Conservation (phyloP, 2,888 invertebrate species). For the Orchestes rusci region DNA sequence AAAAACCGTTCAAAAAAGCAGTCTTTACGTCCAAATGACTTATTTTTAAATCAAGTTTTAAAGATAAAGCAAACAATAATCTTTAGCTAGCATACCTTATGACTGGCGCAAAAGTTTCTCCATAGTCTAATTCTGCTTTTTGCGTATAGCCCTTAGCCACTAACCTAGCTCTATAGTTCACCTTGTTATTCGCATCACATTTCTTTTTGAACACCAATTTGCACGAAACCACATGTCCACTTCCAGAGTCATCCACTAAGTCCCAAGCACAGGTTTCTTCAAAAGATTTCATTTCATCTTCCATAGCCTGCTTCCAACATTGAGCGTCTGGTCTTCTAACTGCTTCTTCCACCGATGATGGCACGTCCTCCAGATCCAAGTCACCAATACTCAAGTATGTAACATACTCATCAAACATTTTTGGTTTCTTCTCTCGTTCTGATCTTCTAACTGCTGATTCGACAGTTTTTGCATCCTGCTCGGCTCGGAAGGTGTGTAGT, state of each 20-base stretch:
- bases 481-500: too few relatives aligned
- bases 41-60: slow-evolving; percentile 24
- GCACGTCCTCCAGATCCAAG: too few relatives aligned
- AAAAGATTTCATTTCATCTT: too few relatives aligned
- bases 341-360: slow-evolving; percentile 26
- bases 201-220: slow-evolving; percentile 31
- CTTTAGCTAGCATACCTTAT: slow-evolving; percentile 23
- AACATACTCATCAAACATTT: too few relatives aligned
- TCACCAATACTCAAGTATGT: too few relatives aligned
- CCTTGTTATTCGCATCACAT: slow-evolving; percentile 23
- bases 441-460: too few relatives aligned
- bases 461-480: slow-evolving; percentile 3
- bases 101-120: slow-evolving; percentile 29
- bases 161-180: slow-evolving; percentile 26
- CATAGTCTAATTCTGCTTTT: slow-evolving; percentile 26
- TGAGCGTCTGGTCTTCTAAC: slow-evolving; percentile 27
- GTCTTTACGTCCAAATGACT: slow-evolving; percentile 27
- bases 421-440: too few relatives aligned
- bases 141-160: slow-evolving; percentile 31
- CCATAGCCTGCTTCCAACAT: too few relatives aligned
- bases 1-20: slow-evolving; percentile 29
- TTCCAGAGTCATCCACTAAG: slow-evolving; percentile 23
- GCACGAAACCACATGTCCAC: slow-evolving; percentile 25
- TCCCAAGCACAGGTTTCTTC: slow-evolving; percentile 33
- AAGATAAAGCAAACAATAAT: slow-evolving; percentile 25